Evolutionary conservation across 1,140 invertebrate genomes (phyloP).

Genomic region (Drosophila sp.): DNA sequence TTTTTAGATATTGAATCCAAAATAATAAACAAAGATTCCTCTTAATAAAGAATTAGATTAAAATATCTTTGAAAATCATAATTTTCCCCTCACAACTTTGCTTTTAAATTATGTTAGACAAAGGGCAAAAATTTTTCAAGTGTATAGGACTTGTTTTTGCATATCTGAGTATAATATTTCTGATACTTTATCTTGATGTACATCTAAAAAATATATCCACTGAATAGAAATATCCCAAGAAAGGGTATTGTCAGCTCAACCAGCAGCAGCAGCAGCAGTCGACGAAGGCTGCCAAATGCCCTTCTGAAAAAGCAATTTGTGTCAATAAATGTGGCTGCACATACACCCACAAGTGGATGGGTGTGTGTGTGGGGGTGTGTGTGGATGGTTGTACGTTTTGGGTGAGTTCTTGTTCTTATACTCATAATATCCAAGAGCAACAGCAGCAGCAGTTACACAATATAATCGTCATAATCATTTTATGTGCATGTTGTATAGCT

Average conservation of each 20-base stretch:
- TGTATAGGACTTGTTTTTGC: too few relatives aligned
- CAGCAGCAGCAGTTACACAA: constrained; percentile 29
- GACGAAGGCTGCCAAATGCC: constrained; percentile 42
- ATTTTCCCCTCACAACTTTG: too few relatives aligned
- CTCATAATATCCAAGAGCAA: constrained; percentile 35
- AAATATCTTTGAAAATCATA: too few relatives aligned
- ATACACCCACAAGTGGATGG: constrained; percentile 23
- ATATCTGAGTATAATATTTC: too few relatives aligned
- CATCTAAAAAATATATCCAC: too few relatives aligned
- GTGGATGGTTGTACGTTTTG: constrained; percentile 41
- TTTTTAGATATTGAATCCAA: too few relatives aligned
- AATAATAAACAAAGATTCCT: too few relatives aligned
- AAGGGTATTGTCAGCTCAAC: background rate
- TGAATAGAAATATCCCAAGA: background rate
- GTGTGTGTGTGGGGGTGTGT: constrained; percentile 18
- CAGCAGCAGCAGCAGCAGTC: background rate
- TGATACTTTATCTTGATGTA: too few relatives aligned
- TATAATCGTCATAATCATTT: constrained; percentile 81
- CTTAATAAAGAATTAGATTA: too few relatives aligned
- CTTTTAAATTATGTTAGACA: too few relatives aligned
- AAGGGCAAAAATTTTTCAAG: too few relatives aligned
- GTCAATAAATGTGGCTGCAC: constrained; percentile 66
- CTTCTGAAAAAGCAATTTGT: constrained; percentile 73
- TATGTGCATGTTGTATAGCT: constrained; percentile 73
- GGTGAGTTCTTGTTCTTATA: constrained; percentile 41